Conservation (phyloP, 2,888 invertebrate species). For the Drosophila subsilvestris region DNA sequence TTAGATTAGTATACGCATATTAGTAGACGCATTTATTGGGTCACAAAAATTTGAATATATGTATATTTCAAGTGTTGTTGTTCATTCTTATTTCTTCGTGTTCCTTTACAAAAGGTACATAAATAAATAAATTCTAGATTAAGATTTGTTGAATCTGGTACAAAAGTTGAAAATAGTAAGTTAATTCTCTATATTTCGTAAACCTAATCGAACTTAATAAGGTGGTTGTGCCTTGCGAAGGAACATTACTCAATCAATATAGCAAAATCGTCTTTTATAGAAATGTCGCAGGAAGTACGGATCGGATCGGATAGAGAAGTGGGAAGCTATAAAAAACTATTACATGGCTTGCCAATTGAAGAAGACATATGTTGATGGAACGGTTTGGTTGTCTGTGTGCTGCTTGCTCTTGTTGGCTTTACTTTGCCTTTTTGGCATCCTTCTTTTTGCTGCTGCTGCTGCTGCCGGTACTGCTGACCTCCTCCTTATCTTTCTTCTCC, state of each 20-base stretch:
- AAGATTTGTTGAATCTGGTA: constrained; percentile 40
- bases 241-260: constrained; percentile 54
- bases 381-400: constrained; percentile 10
- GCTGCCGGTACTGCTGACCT: constrained; percentile 58
- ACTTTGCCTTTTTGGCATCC: constrained; percentile 83
- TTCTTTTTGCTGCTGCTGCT: constrained; percentile 81
- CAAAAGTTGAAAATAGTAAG: constrained; percentile 45
- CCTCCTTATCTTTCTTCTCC: constrained; percentile 80
- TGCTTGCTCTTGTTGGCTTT: constrained; percentile 38
- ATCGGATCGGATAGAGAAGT: constrained; percentile 14
- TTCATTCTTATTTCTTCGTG: constrained; percentile 50
- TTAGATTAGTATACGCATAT: too few species aligned
- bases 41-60: constrained; percentile 52
- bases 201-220: constrained; percentile 63
- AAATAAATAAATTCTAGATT: constrained; percentile 35
- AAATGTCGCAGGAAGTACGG: constrained; percentile 27
- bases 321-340: constrained; percentile 31
- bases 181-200: constrained; percentile 26
- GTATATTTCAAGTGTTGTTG: constrained; percentile 64
- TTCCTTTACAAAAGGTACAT: constrained; percentile 45
- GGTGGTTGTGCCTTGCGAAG: constrained; percentile 60
- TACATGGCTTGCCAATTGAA: constrained; percentile 27
- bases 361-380: constrained; percentile 38
- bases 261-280: constrained; percentile 60
- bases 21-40: background rate